A percentile compares a stretch with the other conserved stretches of the same genome.
These are phyloP conservation scores for Scaptomyza caliginosa DNA, from an alignment of 2,888 invertebrate species.

Conservation along the genomic window DNA sequence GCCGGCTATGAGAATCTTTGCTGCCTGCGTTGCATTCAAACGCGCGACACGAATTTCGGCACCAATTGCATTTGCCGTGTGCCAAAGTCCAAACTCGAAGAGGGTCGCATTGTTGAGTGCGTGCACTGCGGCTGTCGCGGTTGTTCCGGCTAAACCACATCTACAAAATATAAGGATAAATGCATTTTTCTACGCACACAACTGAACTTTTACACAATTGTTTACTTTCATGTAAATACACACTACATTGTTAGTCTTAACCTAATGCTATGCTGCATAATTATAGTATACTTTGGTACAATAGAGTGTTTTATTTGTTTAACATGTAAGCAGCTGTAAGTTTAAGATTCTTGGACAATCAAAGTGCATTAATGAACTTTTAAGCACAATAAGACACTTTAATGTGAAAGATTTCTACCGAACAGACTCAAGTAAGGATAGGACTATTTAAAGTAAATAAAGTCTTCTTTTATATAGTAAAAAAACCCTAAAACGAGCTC, in stretches of 20 bases:
- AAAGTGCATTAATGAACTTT: too few species aligned
- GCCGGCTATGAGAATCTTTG: constrained; percentile 99
- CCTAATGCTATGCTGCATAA: neutral
- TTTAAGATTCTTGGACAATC: too few species aligned
- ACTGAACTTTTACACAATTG: neutral
- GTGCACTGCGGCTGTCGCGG: constrained; percentile 99
- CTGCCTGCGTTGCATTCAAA: constrained; percentile 98
- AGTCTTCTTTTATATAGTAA: too few species aligned
- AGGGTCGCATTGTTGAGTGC: constrained; percentile 97
- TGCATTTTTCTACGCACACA: neutral
- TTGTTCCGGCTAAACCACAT: constrained; percentile 92
- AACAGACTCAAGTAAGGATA: too few species aligned
- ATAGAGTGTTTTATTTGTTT: neutral
- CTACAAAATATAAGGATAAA: too few species aligned
- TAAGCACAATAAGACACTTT: too few species aligned
- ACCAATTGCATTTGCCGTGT: constrained; percentile 99
- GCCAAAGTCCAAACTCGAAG: constrained; percentile 98
- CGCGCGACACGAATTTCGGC: constrained; percentile 98
- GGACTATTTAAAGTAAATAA: too few species aligned
- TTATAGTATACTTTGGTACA: constrained; percentile 1
- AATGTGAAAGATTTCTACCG: too few species aligned
- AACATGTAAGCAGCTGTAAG: neutral
- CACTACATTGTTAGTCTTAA: constrained; percentile 5
- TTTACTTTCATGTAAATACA: constrained; percentile 11
- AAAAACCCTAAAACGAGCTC: too few species aligned